phyloP scores from a whole-genome alignment of 2,797 vertebrate species.

The Knipowitschia caucasica region DNA sequence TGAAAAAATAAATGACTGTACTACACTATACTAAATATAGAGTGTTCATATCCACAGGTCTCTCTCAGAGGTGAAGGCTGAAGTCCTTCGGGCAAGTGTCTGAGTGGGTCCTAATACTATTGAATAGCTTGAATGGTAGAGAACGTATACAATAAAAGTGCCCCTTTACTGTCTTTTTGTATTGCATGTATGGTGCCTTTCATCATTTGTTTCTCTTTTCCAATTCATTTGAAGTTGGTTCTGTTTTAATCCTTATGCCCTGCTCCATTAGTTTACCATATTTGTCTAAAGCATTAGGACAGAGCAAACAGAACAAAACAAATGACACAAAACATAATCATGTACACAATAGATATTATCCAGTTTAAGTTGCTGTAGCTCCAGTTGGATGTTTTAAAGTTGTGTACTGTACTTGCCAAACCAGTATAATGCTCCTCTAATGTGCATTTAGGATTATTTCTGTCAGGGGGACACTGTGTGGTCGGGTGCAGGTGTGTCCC shows the following conservation, averaged over 20 bases:
- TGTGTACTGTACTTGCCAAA: constrained; percentile 15
- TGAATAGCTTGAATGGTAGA: no score
- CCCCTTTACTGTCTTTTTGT: no score
- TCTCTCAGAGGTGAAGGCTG: no score
- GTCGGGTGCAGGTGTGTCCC: constrained; percentile 73
- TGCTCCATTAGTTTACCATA: neutral
- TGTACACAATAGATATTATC: neutral
- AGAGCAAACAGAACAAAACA: constrained; percentile 1
- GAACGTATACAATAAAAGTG: no score
- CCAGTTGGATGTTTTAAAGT: neutral
- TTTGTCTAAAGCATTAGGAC: constrained; percentile 15
- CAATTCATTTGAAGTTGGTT: no score
- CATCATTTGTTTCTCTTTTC: no score
- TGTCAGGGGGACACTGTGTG: constrained; percentile 22
- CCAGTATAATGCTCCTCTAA: constrained; percentile 13
- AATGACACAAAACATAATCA: neutral
- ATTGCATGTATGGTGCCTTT: no score
- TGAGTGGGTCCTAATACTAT: no score
- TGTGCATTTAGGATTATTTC: constrained; percentile 19
- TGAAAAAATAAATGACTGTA: no score
- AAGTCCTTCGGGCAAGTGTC: no score
- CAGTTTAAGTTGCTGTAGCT: neutral
- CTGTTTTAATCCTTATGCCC: neutral
- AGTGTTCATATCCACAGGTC: no score
- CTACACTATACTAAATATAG: no score